Conservation (phyloP, 2,888 invertebrate species). For the Aspidiotus rigidus region DNA sequence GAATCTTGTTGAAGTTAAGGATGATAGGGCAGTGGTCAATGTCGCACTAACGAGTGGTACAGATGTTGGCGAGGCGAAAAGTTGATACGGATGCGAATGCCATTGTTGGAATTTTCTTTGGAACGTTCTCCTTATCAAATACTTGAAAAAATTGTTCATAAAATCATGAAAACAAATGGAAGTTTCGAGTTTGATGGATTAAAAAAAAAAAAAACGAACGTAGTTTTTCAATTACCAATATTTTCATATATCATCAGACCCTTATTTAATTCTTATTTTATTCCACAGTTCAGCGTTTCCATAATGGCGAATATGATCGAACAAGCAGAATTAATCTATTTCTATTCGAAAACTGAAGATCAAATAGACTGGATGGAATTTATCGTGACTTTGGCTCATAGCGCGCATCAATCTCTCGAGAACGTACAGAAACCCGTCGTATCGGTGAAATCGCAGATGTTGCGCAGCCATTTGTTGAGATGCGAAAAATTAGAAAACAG, state of each 20-base stretch:
- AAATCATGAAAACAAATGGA: no score
- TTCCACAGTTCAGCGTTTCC: slow-evolving; percentile 50
- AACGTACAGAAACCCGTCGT: slow-evolving; percentile 24
- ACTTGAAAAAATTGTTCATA: no score
- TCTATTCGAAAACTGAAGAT: slow-evolving; percentile 14
- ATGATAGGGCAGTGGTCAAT: no score
- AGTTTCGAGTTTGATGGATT: no score
- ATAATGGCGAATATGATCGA: slow-evolving; percentile 49
- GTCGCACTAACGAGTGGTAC: no score
- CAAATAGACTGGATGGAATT: slow-evolving; percentile 29
- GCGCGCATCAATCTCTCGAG: slow-evolving; percentile 17
- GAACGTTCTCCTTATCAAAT: no score
- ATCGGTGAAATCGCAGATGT: slow-evolving; percentile 25
- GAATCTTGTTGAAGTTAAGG: no score
- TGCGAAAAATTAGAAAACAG: slow-evolving; percentile 30
- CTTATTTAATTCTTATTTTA: background rate
- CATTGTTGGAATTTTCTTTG: no score
- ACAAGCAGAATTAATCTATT: slow-evolving; percentile 44
- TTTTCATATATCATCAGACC: background rate
- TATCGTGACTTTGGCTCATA: slow-evolving; percentile 22
- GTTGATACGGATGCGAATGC: no score
- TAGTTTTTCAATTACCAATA: background rate
- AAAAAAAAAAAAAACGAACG: no score
- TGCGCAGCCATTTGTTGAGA: slow-evolving; percentile 29
- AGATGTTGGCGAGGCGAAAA: no score